Base-by-base conservation (phyloP, 2,113 vertebrate species). In the Struthio camelus region DNA sequence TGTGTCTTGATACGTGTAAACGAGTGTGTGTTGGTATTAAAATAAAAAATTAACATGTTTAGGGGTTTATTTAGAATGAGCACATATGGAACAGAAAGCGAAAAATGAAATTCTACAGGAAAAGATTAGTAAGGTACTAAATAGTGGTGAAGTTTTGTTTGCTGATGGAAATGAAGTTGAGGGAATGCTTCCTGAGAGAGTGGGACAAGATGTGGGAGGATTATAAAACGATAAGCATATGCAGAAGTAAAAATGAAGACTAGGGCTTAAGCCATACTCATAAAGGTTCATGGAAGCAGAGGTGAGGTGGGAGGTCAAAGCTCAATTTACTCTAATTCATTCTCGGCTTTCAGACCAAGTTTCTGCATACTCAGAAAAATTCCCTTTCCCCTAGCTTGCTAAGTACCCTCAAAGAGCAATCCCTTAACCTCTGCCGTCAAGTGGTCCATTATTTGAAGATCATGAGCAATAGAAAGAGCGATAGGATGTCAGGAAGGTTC, bases 331-430 rank as follows among this genome's bases (percentile, higher is more conserved):
- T 40, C 6, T 58, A 51, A 50, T 64, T 94, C 65, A 65, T 32
- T 80, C 6, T 9, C 42, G 4, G 3, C 1, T 65, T 95, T 85
- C 58, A 73, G 71, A 73, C 10, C 15, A 72, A 78, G 8, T 32
- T 11, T 28, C 30, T 48, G 1, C 64, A 72, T 75, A 15, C 19
- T n/a, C 38, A 40, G 20, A 13, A 20, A 85, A 88, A 51, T 51
- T 27, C 1, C 0, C 2, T 67, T 11, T 87, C 14, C 9, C 3
- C 3, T 44, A 19, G 20, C 19, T 67, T 67, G 30, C 7, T 50
- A 7, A 22, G 4, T 65, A 34, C 24, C 6, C 12, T 76, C 38
- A 40, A n/a, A 72, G 13, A 87, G 11, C 73, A 89, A 59, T 42
- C 28, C 28, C 81, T 66, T 81, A 54, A 53, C 30, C 2, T 82